Evolutionary conservation across 2,888 invertebrate species (phyloP).

Genomic region (Deroplatys truncata): DNA sequence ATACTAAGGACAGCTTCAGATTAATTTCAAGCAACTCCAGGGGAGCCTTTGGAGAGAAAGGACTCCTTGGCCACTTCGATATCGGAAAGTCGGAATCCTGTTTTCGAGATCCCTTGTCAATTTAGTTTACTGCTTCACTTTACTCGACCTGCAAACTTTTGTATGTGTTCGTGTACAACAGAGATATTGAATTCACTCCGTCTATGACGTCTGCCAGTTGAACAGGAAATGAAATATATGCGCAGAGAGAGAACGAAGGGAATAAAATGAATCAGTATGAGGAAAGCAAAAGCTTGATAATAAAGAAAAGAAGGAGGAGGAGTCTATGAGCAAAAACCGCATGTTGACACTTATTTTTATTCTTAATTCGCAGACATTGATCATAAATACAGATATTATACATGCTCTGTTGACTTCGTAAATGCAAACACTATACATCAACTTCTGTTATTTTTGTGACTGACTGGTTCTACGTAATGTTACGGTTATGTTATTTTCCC

Average conservation of each 20-base stretch:
- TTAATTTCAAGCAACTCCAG: neutral
- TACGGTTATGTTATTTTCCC: too few relatives aligned
- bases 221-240: neutral
- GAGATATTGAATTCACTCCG: neutral
- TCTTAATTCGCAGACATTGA: too few relatives aligned
- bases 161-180: neutral
- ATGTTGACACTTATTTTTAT: neutral
- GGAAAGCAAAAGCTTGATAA: neutral
- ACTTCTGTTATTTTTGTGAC: too few relatives aligned
- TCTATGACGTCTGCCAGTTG: neutral
- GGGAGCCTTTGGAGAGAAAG: neutral
- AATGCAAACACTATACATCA: too few relatives aligned
- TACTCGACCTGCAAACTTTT: neutral
- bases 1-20: neutral
- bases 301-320: neutral
- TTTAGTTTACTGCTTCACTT: neutral
- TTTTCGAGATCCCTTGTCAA: neutral
- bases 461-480: too few relatives aligned
- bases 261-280: neutral
- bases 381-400: too few relatives aligned
- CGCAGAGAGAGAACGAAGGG: neutral
- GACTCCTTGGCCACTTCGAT: neutral
- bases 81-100: neutral
- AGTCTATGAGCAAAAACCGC: neutral
- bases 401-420: too few relatives aligned